These are phyloP conservation scores for Python bivittatus DNA, from an alignment of 2,113 vertebrate genomes.

Conservation along the genomic window DNA sequence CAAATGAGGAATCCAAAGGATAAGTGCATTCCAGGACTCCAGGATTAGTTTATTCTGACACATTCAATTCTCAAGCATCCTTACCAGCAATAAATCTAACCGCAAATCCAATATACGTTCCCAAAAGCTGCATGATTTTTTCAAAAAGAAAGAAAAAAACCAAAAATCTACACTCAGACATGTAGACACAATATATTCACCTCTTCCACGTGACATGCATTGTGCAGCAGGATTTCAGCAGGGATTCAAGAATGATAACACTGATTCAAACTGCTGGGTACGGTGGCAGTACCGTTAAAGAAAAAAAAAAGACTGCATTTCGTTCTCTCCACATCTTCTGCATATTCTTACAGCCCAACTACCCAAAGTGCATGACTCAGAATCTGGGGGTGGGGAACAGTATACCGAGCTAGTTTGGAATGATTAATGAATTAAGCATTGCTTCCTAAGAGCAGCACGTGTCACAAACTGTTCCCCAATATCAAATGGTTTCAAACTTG, in stretches of 20 bases:
- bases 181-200: background rate
- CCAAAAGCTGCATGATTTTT: background rate
- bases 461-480: background rate
- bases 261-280: background rate
- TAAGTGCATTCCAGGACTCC: background rate
- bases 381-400: background rate
- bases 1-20: background rate
- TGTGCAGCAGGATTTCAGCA: background rate
- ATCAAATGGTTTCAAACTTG: background rate
- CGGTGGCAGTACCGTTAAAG: too few species aligned
- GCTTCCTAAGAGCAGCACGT: background rate
- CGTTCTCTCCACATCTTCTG: background rate
- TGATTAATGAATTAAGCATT: slow-evolving; percentile 7
- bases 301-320: background rate
- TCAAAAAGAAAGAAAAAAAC: background rate
- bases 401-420: background rate
- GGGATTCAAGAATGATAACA: background rate
- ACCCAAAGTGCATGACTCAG: background rate
- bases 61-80: background rate
- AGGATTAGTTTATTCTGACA: background rate
- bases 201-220: background rate
- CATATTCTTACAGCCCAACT: slow-evolving; percentile 6
- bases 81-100: background rate
- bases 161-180: background rate
- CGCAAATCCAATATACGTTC: background rate